phyloP scores from a whole-genome alignment of 2,797 vertebrate species.

The Micromesistius poutassou region DNA sequence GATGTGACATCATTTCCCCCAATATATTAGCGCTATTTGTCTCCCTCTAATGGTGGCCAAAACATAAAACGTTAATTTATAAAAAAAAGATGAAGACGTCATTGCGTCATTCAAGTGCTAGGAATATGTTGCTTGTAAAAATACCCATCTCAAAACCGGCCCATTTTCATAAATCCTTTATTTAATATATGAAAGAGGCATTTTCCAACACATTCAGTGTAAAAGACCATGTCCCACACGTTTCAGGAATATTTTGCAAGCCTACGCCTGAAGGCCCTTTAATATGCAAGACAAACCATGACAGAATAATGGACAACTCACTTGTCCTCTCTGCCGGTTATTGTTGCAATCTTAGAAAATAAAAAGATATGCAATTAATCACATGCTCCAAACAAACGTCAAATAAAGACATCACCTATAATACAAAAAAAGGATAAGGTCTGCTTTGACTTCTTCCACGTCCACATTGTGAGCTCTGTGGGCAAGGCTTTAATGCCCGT shows the following conservation, averaged over 20 bases:
- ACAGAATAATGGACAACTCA: neutral
- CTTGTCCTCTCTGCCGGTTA: neutral
- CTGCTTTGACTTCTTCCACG: neutral
- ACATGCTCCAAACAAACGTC: neutral
- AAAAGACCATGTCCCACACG: constrained; percentile 74
- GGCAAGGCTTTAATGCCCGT: neutral
- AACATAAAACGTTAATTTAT: neutral
- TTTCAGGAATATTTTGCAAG: constrained; percentile 58
- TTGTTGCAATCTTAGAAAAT: neutral
- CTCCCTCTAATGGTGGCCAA: constrained; percentile 59
- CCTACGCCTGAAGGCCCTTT: constrained; percentile 23
- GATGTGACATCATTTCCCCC: neutral
- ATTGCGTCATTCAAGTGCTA: neutral
- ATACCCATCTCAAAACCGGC: neutral
- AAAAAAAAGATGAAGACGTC: neutral
- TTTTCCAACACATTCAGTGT: constrained; percentile 77
- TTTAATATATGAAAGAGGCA: constrained; percentile 75
- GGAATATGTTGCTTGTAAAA: neutral
- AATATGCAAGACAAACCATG: neutral
- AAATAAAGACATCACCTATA: constrained; percentile 11
- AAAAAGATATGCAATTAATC: neutral
- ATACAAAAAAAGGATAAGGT: constrained; percentile 16
- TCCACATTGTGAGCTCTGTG: constrained; percentile 9
- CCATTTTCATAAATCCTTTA: constrained; percentile 72
- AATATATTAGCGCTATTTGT: constrained; percentile 44